These are phyloP conservation scores for Enteromius thamalakanensis DNA, from an alignment of 2,797 vertebrate genomes.

Conservation along the genomic window DNA sequence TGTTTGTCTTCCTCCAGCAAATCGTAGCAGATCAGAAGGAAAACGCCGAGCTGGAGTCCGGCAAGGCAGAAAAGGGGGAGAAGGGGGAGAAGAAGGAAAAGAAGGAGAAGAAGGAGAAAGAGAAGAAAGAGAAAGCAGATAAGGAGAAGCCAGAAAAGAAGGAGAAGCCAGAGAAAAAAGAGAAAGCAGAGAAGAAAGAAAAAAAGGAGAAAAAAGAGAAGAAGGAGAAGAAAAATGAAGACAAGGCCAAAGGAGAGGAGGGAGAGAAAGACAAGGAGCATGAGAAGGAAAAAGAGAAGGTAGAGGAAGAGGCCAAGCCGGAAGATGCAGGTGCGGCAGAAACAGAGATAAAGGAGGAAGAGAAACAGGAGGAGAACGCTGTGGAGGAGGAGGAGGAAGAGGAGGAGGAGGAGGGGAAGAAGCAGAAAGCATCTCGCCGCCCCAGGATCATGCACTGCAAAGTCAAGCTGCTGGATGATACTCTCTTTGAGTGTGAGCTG, in stretches of 20 bases:
- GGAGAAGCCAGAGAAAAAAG: constrained; percentile 39
- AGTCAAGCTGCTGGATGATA: constrained; percentile 90
- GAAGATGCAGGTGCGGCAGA: constrained; percentile 68
- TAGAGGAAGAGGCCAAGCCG: constrained; percentile 73
- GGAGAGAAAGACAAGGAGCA: constrained; percentile 66
- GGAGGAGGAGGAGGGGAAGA: constrained; percentile 79
- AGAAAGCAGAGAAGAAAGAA: constrained; percentile 53
- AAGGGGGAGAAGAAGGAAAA: constrained; percentile 76
- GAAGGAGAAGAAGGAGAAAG: constrained; percentile 71
- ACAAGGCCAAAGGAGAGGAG: constrained; percentile 69
- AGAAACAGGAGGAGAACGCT: constrained; percentile 65
- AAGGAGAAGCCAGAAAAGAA: constrained; percentile 72
- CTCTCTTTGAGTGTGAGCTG: constrained; percentile 89
- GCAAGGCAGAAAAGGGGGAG: constrained; percentile 70
- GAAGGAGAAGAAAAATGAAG: constrained; percentile 72
- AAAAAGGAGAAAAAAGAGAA: constrained; percentile 64
- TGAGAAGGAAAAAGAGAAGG: constrained; percentile 74
- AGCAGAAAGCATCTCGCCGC: constrained; percentile 78
- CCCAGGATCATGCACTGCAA: constrained; percentile 90
- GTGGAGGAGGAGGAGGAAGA: constrained; percentile 67
- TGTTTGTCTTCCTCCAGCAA: constrained; percentile 66
- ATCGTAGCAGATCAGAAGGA: constrained; percentile 84
- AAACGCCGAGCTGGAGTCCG: constrained; percentile 73
- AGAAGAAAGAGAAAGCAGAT: constrained; percentile 71
- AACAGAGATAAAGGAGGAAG: constrained; percentile 70